Evolutionary conservation across 30 jellyfish, hydroid and myxozoan genomes (phyloP), one percentile per base, ranked within the genome.

Genomic region (Sanderia malayensis): DNA sequence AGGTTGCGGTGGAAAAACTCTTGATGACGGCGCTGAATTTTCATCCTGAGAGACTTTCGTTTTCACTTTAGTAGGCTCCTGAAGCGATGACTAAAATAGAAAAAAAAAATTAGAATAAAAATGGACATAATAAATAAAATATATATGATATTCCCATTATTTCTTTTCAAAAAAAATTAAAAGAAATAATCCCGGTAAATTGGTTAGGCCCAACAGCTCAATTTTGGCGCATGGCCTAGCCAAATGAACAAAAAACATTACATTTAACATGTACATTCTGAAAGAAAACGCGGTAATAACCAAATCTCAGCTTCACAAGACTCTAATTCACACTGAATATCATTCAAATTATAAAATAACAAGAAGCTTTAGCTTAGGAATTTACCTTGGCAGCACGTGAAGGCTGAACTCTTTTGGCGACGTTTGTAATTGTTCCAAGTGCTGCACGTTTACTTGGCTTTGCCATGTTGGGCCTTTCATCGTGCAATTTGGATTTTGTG

Each of bases 351-450:
- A 41, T 41, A 15, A 41, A 6, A 8, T 41, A 15, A 41, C 8
- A 15, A 15, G 55, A 6, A 41, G 15, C 55, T 41, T 41, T 8
- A 41, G 15, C 19, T 68, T 10, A 41, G 4, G 2, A 22, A 37
- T 31, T 71, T 62, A 71, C 84, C 95, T 89, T 89, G 45, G 95
- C 97, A n/a, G 87, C 89, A n/a, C 98, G 88, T 32, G 86, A 76
- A 21, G 98, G 98, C 72, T 91, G 98, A n/a, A 64, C 80, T 47
- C 98, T 79, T n/a, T 67, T 92, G 4, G 82, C 85, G 37, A 30
- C 66, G 71, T 89, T 83, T 10, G 95, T 87, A 15, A 87, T 87
- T 17, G 78, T 87, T 46, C 96, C 96, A n/a, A 87, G 79, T 9
- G 96, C 96, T 19, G 86, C 91, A 26, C 96, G 78, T 52, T 87